Percentiles rank a stretch among this genome's conserved stretches.
These are phyloP conservation scores for Styela plicata DNA, from an alignment of 23 tunicate species.

Conservation along the genomic window DNA sequence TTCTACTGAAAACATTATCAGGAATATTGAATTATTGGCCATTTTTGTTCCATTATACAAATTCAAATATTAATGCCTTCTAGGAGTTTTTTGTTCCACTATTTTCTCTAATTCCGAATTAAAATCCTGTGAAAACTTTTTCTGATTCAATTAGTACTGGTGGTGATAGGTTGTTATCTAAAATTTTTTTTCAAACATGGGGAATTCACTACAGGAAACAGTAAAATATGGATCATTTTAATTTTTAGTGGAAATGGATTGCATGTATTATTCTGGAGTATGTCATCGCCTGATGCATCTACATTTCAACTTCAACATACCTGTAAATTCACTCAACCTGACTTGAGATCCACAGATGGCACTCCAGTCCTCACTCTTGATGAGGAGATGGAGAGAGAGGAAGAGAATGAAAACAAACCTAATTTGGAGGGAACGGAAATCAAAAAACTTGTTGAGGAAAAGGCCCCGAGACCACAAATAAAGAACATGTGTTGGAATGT, in stretches of 20 bases:
- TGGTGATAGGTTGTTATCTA: too few species aligned
- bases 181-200: too few species aligned
- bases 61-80: too few species aligned
- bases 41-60: too few species aligned
- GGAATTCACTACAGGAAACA: too few species aligned
- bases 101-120: too few species aligned
- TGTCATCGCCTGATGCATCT: not conserved
- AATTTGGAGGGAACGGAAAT: not conserved
- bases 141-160: too few species aligned
- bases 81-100: too few species aligned
- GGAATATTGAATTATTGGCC: too few species aligned
- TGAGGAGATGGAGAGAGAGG: constrained; percentile 37
- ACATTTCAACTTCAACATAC: constrained; percentile 23
- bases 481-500: constrained; percentile 61
- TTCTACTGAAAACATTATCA: too few species aligned
- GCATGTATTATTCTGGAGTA: not conserved
- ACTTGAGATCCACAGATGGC: not conserved
- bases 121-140: too few species aligned
- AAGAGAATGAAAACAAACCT: not conserved
- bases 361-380: constrained; percentile 11
- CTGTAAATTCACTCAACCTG: constrained; percentile 23
- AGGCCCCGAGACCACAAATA: not conserved
- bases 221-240: too few species aligned
- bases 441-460: not conserved
- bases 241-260: constrained; percentile 9